Percentiles rank a stretch among this genome's conserved stretches.
These are phyloP conservation scores for Temnopleurus reevesii DNA, from an alignment of 53 echinoderm and acorn worm species.

Conservation along the genomic window DNA sequence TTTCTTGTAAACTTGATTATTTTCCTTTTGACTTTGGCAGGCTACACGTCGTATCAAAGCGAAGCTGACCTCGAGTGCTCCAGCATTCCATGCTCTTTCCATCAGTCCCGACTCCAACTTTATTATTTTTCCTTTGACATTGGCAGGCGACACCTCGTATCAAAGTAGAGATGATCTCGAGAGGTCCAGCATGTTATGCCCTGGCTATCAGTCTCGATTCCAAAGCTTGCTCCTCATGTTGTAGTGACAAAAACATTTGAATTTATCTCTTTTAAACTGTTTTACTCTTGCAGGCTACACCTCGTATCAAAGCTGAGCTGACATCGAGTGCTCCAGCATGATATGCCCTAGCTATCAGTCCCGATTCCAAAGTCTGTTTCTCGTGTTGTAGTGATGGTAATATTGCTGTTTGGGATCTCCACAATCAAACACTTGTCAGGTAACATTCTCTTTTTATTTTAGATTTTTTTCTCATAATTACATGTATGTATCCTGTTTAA, in stretches of 20 bases:
- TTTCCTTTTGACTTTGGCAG: too few relatives aligned
- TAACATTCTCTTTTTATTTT: conserved; percentile 18
- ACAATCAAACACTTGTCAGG: conserved; percentile 99
- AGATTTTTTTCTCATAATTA: too few relatives aligned
- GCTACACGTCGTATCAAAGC: conserved; percentile 97
- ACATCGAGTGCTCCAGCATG: conserved; percentile 98
- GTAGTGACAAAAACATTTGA: too few relatives aligned
- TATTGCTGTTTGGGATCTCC: conserved; percentile 99
- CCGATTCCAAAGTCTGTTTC: conserved; percentile 99
- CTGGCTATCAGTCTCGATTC: conserved; percentile 95
- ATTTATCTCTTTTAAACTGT: not conserved
- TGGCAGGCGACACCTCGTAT: conserved; percentile 87
- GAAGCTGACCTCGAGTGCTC: conserved; percentile 96
- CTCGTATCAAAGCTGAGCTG: conserved; percentile 96
- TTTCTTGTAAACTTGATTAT: not conserved
- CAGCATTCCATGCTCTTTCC: conserved; percentile 95
- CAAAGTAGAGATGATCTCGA: conserved; percentile 89
- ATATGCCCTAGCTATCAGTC: conserved; percentile 98
- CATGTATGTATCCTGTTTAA: too few relatives aligned
- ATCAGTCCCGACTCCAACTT: conserved; percentile 96
- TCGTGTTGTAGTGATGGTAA: conserved; percentile 99
- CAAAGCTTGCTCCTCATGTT: conserved; percentile 93
- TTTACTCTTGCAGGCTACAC: conserved; percentile 89
- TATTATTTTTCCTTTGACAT: not conserved
- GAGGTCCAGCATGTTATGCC: conserved; percentile 92